These are phyloP conservation scores for Atherinosoma microstoma DNA, from an alignment of 2,797 vertebrate genomes.

Conservation along the genomic window DNA sequence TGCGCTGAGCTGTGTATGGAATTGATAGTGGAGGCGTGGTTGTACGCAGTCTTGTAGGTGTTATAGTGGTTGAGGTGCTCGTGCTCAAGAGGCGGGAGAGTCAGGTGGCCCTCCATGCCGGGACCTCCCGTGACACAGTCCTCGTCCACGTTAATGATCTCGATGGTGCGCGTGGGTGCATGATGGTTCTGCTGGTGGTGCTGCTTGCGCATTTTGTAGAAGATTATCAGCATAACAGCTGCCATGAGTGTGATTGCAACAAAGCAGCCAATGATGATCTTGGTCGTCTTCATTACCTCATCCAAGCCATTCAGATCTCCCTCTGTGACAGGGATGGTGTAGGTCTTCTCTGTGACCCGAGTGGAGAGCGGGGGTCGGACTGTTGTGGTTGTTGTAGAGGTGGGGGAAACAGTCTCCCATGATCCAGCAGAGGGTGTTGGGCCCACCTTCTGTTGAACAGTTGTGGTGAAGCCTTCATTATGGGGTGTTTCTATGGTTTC, in stretches of 20 bases:
- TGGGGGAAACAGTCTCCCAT: constrained; percentile 84
- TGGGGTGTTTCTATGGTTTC: constrained; percentile 97
- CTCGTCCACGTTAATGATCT: constrained; percentile 99
- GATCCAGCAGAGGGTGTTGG: constrained; percentile 90
- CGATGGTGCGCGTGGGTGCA: constrained; percentile 94
- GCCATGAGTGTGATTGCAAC: constrained; percentile 99
- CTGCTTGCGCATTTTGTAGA: constrained; percentile 99
- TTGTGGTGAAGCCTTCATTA: constrained; percentile 93
- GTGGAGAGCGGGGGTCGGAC: constrained; percentile 90
- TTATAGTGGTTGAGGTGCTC: constrained; percentile 99
- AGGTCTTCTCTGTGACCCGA: constrained; percentile 92
- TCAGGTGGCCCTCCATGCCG: constrained; percentile 95
- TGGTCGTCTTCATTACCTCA: constrained; percentile 99
- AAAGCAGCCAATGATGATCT: constrained; percentile 99
- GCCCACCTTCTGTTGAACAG: constrained; percentile 89
- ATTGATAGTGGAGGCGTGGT: constrained; percentile 98
- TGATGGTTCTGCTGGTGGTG: constrained; percentile 99
- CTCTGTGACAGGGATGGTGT: constrained; percentile 93
- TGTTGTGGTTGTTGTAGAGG: constrained; percentile 90
- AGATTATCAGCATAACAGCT: constrained; percentile 99
- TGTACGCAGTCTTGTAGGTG: constrained; percentile 97
- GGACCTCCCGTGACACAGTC: constrained; percentile 93
- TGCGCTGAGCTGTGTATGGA: constrained; percentile 99
- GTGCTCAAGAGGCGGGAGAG: constrained; percentile 96
- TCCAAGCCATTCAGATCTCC: constrained; percentile 93